Evolutionary conservation across 2,113 vertebrate genomes (phyloP).

Genomic region (Python bivittatus): DNA sequence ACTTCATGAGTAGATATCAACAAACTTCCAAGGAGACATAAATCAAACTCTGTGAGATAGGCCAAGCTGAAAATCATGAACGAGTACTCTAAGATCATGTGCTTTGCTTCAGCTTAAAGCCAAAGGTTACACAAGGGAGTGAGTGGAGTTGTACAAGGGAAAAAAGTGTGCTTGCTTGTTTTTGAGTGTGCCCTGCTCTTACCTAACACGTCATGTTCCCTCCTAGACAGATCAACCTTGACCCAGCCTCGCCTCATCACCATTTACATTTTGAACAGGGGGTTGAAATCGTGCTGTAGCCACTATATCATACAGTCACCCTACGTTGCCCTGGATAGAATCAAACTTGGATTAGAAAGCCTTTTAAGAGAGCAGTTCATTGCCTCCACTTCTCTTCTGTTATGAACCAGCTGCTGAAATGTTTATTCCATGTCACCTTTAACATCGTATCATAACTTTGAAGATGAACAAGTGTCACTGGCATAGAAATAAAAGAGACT

Average conservation of each 20-base stretch:
- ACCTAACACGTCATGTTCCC: not conserved
- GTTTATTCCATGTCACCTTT: constrained; percentile 20
- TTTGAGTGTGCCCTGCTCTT: too few species aligned
- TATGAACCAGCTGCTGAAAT: not conserved
- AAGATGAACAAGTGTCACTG: constrained; percentile 52
- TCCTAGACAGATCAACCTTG: not conserved
- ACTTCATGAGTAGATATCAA: not conserved
- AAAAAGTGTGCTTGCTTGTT: not conserved
- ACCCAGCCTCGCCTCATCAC: too few species aligned
- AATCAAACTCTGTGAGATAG: not conserved
- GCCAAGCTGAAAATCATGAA: not conserved
- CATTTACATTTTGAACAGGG: too few species aligned
- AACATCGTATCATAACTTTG: constrained; percentile 15
- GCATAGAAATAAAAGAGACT: constrained; percentile 60
- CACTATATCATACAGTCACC: not conserved
- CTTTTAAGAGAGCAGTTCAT: not conserved
- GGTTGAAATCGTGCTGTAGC: too few species aligned
- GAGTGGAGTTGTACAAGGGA: not conserved
- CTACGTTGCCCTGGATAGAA: not conserved
- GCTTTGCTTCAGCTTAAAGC: not conserved
- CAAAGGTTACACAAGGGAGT: not conserved
- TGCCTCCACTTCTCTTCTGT: not conserved
- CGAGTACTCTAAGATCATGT: not conserved
- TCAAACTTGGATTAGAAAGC: not conserved
- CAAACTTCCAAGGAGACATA: not conserved